phyloP scores from a whole-genome alignment of 1,140 invertebrate species.

The Drosophila asahinai region DNA sequence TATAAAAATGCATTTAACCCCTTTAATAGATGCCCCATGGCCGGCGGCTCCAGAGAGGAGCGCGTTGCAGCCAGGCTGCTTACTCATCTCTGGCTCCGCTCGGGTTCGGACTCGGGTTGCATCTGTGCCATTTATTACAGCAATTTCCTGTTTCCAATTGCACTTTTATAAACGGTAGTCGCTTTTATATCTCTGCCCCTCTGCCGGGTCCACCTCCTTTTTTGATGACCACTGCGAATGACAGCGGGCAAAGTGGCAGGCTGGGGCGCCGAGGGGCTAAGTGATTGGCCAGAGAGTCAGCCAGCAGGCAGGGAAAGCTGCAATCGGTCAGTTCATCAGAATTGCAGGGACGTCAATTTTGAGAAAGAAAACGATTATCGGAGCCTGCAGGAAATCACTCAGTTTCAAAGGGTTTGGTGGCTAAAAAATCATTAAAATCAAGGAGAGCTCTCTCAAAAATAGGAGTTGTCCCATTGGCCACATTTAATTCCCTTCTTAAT shows the following conservation, averaged over 20 bases:
- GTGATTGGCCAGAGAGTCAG: constrained; percentile 17
- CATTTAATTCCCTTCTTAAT: neutral
- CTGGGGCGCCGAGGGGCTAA: constrained; percentile 21
- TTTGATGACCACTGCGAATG: constrained; percentile 8
- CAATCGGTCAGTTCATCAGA: constrained; percentile 34
- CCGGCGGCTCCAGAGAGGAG: neutral
- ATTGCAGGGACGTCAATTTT: constrained; percentile 21
- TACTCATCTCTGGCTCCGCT: constrained; percentile 24
- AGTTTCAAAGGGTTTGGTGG: neutral
- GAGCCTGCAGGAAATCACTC: neutral
- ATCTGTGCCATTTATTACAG: constrained; percentile 74
- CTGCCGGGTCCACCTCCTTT: neutral
- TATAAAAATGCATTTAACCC: constrained; percentile 75
- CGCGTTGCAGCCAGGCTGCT: neutral
- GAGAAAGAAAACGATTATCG: constrained; percentile 1
- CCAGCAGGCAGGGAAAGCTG: constrained; percentile 14
- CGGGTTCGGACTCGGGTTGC: neutral
- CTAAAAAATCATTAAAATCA: neutral
- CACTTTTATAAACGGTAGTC: constrained; percentile 80
- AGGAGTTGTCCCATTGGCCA: neutral
- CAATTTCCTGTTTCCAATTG: constrained; percentile 80
- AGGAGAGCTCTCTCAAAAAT: neutral
- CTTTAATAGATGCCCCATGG: constrained; percentile 60
- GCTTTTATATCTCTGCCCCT: constrained; percentile 35
- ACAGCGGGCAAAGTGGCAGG: constrained; percentile 10